These are phyloP conservation scores for Caenorhabditis zanzibari DNA, from an alignment of 2,888 invertebrate species.

Conservation along the genomic window DNA sequence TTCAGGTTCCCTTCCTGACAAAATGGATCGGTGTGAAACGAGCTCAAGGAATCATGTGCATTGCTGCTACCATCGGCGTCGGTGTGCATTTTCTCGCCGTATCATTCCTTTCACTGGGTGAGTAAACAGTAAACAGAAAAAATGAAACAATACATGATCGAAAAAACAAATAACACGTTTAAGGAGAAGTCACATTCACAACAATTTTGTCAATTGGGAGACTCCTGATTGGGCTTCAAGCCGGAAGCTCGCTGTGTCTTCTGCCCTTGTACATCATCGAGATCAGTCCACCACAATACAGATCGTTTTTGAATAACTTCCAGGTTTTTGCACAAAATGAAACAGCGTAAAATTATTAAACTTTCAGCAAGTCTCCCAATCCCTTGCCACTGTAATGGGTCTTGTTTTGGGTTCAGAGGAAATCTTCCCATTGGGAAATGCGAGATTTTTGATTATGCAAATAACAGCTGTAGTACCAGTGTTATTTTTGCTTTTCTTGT, in stretches of 20 bases:
- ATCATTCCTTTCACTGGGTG: slow-evolving; percentile 52
- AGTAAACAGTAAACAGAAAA: slow-evolving; percentile 21
- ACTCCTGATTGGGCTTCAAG: slow-evolving; percentile 81
- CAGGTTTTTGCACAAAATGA: slow-evolving; percentile 66
- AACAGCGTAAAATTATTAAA: not conserved
- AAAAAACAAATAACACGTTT: slow-evolving; percentile 34
- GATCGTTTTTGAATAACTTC: slow-evolving; percentile 78
- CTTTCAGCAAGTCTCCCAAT: slow-evolving; percentile 80
- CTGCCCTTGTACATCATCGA: slow-evolving; percentile 82
- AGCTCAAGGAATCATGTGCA: slow-evolving; percentile 74
- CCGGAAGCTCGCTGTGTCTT: slow-evolving; percentile 79
- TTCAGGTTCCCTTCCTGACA: slow-evolving; percentile 78
- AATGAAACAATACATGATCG: slow-evolving; percentile 11
- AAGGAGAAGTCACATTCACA: slow-evolving; percentile 73
- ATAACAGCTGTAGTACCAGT: slow-evolving; percentile 72
- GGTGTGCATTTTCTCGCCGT: slow-evolving; percentile 74
- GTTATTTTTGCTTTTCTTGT: slow-evolving; percentile 72
- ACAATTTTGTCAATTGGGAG: slow-evolving; percentile 76
- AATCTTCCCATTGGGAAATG: slow-evolving; percentile 71
- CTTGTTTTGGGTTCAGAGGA: slow-evolving; percentile 79
- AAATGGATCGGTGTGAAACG: slow-evolving; percentile 76
- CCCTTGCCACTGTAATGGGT: slow-evolving; percentile 80
- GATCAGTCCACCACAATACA: slow-evolving; percentile 72
- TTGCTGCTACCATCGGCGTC: slow-evolving; percentile 78
- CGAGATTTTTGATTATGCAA: slow-evolving; percentile 68